Conservation (phyloP, 2,113 vertebrate species). For the Anseranas semipalmata region DNA sequence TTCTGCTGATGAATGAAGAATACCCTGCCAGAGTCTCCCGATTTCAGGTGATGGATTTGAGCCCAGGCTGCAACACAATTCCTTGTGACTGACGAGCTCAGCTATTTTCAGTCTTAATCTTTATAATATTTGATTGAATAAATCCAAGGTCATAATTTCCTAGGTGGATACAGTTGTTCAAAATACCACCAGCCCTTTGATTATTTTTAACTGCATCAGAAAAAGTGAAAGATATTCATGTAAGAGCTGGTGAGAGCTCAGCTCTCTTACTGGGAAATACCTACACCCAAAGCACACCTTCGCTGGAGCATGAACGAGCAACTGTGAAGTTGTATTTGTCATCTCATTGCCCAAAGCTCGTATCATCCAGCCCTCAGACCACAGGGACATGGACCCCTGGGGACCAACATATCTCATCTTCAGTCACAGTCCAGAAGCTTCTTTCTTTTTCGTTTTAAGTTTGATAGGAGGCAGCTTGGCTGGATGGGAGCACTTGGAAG, state of each 20-base stretch:
- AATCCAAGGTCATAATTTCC: slow-evolving; percentile 42
- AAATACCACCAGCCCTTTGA: background rate
- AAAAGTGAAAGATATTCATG: background rate
- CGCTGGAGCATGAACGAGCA: background rate
- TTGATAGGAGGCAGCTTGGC: background rate
- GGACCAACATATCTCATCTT: background rate
- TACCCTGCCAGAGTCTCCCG: slow-evolving; percentile 7
- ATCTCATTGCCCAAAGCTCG: background rate
- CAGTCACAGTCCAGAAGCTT: background rate
- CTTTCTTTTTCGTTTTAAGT: background rate
- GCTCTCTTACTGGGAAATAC: background rate
- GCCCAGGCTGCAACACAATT: slow-evolving; percentile 14
- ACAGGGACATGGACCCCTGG: background rate
- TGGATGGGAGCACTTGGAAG: background rate
- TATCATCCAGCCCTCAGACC: background rate
- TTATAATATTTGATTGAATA: slow-evolving; percentile 37
- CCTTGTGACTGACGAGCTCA: slow-evolving; percentile 29
- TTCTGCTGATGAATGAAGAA: slow-evolving; percentile 43
- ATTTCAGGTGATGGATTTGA: slow-evolving; percentile 52
- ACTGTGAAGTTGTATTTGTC: background rate
- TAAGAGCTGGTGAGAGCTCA: background rate
- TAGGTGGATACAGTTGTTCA: background rate
- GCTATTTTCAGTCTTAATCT: slow-evolving; percentile 47
- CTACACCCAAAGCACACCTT: background rate
- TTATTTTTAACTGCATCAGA: background rate